Conservation (phyloP, 2,797 vertebrate species). For the Tamandua tetradactyla region DNA sequence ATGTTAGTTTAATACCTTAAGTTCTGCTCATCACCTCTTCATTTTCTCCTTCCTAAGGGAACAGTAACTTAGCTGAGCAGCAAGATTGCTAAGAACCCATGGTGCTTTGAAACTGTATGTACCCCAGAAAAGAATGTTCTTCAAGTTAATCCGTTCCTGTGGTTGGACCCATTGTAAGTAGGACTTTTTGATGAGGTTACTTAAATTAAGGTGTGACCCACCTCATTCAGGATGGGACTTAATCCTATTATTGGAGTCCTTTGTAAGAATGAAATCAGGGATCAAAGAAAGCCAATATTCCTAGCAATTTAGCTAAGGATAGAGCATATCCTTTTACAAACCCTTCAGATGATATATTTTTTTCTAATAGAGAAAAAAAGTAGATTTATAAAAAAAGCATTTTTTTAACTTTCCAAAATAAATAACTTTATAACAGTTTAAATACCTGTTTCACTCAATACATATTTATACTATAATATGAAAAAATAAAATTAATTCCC, state of each 20-base stretch:
- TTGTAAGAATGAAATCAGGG: not conserved
- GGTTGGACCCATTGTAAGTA: not conserved
- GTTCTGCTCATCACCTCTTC: not conserved
- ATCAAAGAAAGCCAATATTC: not conserved
- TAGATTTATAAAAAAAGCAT: not conserved
- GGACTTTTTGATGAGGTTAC: not conserved
- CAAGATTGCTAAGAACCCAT: not conserved
- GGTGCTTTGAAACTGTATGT: too few relatives aligned
- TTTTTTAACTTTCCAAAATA: not conserved
- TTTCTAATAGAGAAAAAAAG: constrained; percentile 25
- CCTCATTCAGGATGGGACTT: too few relatives aligned
- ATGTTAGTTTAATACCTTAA: not conserved
- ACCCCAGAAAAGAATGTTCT: too few relatives aligned
- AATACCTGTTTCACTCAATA: constrained; percentile 42
- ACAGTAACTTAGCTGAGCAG: not conserved
- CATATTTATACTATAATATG: not conserved
- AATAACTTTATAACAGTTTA: constrained; percentile 33
- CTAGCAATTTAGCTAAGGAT: not conserved
- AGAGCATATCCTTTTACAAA: not conserved
- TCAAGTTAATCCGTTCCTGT: too few relatives aligned
- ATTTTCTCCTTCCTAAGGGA: not conserved
- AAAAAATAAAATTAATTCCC: constrained; percentile 28
- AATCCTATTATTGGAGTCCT: too few relatives aligned
- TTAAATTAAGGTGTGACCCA: too few relatives aligned
- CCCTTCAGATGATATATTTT: constrained; percentile 17